phyloP scores from a whole-genome alignment of 1,140 invertebrate species.

The Drosophila watanabei region DNA sequence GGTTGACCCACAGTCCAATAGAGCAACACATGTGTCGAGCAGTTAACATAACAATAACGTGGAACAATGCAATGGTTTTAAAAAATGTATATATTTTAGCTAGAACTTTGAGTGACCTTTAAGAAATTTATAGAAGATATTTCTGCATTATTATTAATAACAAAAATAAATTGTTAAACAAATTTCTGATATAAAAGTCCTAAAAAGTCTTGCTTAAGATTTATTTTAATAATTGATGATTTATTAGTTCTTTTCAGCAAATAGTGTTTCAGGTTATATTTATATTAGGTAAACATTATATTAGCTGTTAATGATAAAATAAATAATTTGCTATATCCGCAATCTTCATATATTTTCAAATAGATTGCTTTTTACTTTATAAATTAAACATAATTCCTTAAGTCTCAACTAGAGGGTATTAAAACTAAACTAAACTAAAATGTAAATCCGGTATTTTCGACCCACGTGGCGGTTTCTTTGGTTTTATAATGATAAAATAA shows the following conservation, averaged over 20 bases:
- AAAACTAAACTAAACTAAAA: not conserved
- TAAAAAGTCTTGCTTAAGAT: too few species aligned
- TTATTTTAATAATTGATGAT: too few species aligned
- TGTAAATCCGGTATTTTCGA: slow-evolving; percentile 37
- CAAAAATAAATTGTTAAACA: too few species aligned
- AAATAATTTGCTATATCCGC: too few species aligned
- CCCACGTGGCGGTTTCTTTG: slow-evolving; percentile 57
- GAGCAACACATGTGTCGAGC: slow-evolving; percentile 22
- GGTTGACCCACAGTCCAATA: not conserved
- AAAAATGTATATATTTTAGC: not conserved
- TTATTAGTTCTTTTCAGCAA: too few species aligned
- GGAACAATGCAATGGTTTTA: not conserved
- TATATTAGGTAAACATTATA: too few species aligned
- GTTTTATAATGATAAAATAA: slow-evolving; percentile 78
- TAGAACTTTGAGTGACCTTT: slow-evolving; percentile 1
- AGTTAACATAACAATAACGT: slow-evolving; percentile 50
- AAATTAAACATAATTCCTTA: too few species aligned
- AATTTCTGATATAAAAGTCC: too few species aligned
- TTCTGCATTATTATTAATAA: not conserved
- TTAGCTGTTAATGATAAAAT: too few species aligned
- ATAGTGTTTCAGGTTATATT: too few species aligned
- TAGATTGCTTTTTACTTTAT: too few species aligned
- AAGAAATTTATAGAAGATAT: not conserved
- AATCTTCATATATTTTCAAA: too few species aligned
- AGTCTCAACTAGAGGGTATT: not conserved